Conservation (phyloP, 2,113 vertebrate species). For the Pelecanus crispus region DNA sequence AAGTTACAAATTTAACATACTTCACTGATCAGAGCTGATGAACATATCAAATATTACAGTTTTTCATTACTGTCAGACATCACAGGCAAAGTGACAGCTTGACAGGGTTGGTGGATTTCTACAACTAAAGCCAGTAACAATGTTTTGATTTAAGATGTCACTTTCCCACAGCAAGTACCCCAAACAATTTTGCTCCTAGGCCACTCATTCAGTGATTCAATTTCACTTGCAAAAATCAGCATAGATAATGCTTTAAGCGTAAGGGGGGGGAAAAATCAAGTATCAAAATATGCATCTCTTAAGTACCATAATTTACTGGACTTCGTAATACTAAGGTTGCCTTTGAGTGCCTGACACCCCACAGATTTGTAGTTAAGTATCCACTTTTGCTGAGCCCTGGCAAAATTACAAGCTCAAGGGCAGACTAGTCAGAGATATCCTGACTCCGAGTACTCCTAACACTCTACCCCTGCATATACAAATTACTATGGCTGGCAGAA, state of each 20-base stretch:
- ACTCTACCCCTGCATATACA: background rate
- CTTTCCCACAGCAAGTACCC: background rate
- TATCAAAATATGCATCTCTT: background rate
- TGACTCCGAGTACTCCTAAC: background rate
- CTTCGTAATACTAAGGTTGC: background rate
- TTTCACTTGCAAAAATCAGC: background rate
- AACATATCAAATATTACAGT: background rate
- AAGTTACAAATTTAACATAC: background rate
- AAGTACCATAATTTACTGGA: background rate
- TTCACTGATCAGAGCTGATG: background rate
- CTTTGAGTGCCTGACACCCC: background rate
- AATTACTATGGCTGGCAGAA: background rate
- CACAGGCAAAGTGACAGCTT: background rate
- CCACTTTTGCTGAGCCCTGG: background rate
- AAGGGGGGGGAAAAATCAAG: background rate
- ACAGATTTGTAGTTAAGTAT: background rate
- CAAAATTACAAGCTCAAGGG: background rate
- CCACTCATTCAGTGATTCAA: background rate
- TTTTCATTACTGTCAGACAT: background rate
- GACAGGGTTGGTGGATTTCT: background rate
- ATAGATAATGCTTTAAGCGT: background rate
- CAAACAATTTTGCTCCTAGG: background rate
- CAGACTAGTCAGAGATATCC: background rate
- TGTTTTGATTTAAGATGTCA: conserved; percentile 32
- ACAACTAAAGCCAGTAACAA: background rate